Conservation (phyloP, 2,888 invertebrate genomes). For the Caradrina kadenii region DNA sequence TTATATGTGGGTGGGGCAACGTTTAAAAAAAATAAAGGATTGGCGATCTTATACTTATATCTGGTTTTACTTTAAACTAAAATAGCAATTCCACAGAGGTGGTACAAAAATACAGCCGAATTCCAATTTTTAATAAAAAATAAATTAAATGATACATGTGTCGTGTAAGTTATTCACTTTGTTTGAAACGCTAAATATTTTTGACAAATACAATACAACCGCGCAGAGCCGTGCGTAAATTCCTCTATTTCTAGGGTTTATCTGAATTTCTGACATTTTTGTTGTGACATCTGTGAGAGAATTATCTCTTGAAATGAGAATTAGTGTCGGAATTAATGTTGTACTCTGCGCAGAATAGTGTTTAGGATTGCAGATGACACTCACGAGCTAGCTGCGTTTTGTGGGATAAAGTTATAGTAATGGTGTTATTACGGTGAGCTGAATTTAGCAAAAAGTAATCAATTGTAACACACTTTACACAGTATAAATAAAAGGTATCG, state of each 20-base stretch:
- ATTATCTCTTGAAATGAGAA: conserved; percentile 4
- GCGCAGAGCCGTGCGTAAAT: background rate
- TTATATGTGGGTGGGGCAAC: no score
- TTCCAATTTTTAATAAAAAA: conserved; percentile 23
- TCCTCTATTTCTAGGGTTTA: background rate
- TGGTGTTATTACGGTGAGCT: background rate
- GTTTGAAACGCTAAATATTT: conserved; percentile 30
- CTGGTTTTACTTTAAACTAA: background rate
- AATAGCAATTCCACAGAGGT: background rate
- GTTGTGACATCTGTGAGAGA: background rate
- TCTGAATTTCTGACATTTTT: conserved; percentile 14
- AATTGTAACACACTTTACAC: no score
- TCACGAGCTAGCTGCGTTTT: background rate
- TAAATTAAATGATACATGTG: conserved; percentile 20
- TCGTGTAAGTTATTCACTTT: conserved; percentile 20
- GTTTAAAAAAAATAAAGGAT: no score
- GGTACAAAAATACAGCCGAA: conserved; percentile 1
- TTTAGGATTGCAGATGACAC: conserved; percentile 6
- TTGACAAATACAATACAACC: background rate
- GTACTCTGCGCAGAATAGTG: background rate
- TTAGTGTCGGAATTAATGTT: conserved; percentile 8
- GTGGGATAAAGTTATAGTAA: background rate
- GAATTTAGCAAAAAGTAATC: background rate
- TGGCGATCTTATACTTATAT: no score
- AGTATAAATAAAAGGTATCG: no score